Conservation (phyloP, 2,888 invertebrate genomes). For the Andrena trimmerana region DNA sequence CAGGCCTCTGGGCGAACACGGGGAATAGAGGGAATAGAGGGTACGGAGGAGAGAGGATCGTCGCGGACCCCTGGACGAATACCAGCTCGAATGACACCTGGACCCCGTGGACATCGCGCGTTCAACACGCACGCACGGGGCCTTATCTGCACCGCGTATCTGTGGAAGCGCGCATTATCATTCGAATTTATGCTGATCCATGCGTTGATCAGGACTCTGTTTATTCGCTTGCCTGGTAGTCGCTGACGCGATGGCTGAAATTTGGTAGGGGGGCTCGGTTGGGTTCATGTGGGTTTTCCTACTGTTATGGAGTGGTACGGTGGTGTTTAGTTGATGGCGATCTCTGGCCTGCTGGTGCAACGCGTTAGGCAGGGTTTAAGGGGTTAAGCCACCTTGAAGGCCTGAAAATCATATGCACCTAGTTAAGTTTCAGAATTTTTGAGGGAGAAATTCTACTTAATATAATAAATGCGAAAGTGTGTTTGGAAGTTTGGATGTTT, state of each 20-base stretch:
- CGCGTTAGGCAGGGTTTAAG: too few species aligned
- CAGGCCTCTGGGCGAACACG: neutral
- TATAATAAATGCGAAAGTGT: too few species aligned
- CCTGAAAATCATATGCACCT: too few species aligned
- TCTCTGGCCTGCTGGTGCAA: neutral
- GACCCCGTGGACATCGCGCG: conserved; percentile 43
- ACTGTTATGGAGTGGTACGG: neutral
- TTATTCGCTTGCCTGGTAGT: neutral
- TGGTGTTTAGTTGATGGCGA: neutral
- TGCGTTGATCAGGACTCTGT: conserved; percentile 27
- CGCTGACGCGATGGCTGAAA: neutral
- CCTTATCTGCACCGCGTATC: conserved; percentile 44
- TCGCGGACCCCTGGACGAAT: conserved; percentile 53
- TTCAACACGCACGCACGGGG: conserved; percentile 53
- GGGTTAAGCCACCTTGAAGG: too few species aligned
- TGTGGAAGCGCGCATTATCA: conserved; percentile 52
- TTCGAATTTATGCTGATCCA: conserved; percentile 58
- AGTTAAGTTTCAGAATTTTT: too few species aligned
- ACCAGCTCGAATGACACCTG: conserved; percentile 66
- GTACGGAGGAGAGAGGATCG: conserved; percentile 5
- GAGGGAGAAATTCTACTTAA: too few species aligned
- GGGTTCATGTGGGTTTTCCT: neutral
- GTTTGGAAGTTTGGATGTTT: too few species aligned
- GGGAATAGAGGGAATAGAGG: neutral
- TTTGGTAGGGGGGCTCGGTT: conserved; percentile 9